A percentile compares a stretch with the other conserved stretches of the same genome.
phyloP scores from a whole-genome alignment of 2,888 invertebrate species.

The Lepidochrysops patricia region DNA sequence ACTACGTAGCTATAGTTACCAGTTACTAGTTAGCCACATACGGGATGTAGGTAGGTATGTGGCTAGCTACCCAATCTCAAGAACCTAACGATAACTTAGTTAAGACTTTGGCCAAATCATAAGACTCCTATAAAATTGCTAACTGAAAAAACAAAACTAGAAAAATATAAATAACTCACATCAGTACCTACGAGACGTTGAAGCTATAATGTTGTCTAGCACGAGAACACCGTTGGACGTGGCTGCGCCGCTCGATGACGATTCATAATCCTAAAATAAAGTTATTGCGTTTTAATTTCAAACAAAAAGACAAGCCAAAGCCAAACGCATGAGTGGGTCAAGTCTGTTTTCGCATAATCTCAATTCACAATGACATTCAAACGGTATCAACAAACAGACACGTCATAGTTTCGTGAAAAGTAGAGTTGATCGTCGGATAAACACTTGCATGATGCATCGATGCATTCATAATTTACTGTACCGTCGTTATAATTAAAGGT shows the following conservation, averaged over 20 bases:
- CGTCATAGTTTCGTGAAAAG: not conserved
- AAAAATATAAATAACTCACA: not conserved
- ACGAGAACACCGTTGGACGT: not conserved
- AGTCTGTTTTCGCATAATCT: not conserved
- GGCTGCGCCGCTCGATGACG: not conserved
- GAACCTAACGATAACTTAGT: not conserved
- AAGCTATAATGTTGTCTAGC: slow-evolving; percentile 9
- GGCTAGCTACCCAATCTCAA: too few relatives aligned
- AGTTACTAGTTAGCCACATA: too few relatives aligned
- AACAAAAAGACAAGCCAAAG: not conserved
- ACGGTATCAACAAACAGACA: not conserved
- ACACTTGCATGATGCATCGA: not conserved
- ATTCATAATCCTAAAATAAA: slow-evolving; percentile 4
- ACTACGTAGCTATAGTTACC: too few relatives aligned
- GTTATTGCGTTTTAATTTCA: not conserved
- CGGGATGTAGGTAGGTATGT: too few relatives aligned
- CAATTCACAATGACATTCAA: not conserved
- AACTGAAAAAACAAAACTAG: not conserved
- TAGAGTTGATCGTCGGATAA: not conserved
- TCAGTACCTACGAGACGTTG: not conserved
- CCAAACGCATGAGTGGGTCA: not conserved
- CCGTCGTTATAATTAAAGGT: not conserved
- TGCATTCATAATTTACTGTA: not conserved
- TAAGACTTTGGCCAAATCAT: not conserved
- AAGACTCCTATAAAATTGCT: not conserved